Conservation (phyloP, 1,140 invertebrate genomes). For the Cecropterus lyciades region DNA sequence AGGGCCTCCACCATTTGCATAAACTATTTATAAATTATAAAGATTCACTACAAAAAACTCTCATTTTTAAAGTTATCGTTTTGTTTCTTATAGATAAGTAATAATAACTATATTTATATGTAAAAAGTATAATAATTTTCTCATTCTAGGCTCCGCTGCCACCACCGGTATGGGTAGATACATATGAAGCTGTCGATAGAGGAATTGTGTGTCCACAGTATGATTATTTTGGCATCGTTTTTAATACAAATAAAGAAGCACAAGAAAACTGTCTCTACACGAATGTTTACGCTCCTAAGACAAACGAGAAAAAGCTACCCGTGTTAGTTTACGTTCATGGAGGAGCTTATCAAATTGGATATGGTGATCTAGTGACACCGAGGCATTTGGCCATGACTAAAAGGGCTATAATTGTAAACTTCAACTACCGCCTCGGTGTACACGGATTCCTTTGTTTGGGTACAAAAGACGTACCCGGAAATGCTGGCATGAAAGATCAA, state of each 20-base stretch:
- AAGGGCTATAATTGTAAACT: constrained; percentile 43
- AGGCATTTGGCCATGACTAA: constrained; percentile 37
- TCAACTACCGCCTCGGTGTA: constrained; percentile 43
- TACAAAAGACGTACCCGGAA: constrained; percentile 26
- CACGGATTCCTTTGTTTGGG: constrained; percentile 39
- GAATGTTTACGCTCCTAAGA: constrained; percentile 63
- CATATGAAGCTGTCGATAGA: constrained; percentile 51
- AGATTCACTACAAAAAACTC: no score
- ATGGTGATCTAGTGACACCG: constrained; percentile 24
- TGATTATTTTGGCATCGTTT: constrained; percentile 1
- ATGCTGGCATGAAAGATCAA: constrained; percentile 37
- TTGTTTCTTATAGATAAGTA: no score
- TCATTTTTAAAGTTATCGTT: no score
- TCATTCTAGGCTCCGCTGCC: constrained; percentile 17
- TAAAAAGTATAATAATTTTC: no score
- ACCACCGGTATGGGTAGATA: constrained; percentile 9
- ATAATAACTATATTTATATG: no score
- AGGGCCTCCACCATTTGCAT: no score
- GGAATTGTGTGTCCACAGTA: constrained; percentile 57
- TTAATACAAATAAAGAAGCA: neutral
- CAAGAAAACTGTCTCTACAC: constrained; percentile 65
- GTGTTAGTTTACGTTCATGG: constrained; percentile 60
- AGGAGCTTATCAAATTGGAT: constrained; percentile 47
- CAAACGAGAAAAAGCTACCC: constrained; percentile 53
- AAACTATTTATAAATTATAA: no score